phyloP scores from a whole-genome alignment of 2,113 vertebrate genomes.

The Capricornis sumatraensis region DNA sequence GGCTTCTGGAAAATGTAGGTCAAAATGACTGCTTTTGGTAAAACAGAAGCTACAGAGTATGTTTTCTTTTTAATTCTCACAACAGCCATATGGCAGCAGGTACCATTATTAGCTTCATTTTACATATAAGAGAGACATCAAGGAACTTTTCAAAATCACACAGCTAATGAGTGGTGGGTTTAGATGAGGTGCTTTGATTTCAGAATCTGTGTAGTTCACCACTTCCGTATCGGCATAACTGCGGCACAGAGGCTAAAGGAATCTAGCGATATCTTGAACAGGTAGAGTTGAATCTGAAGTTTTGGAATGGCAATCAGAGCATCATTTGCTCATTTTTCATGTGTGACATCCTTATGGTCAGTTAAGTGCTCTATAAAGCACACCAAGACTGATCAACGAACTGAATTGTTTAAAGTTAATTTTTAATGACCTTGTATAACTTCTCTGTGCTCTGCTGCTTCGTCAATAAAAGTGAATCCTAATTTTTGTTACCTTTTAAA shows the following conservation, averaged over 20 bases:
- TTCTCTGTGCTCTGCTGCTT: neutral
- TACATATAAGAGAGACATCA: neutral
- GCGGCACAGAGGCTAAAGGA: neutral
- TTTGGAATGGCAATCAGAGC: neutral
- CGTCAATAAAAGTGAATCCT: neutral
- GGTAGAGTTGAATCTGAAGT: neutral
- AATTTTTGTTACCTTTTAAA: conserved; percentile 26
- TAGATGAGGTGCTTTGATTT: neutral
- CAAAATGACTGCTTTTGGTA: neutral
- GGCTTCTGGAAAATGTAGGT: neutral
- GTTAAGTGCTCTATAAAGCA: neutral
- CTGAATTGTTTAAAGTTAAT: neutral
- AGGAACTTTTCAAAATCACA: neutral
- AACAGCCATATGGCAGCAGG: neutral
- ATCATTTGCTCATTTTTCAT: neutral
- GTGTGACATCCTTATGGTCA: neutral
- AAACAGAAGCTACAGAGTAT: neutral
- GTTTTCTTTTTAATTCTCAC: neutral
- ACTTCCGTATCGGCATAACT: neutral
- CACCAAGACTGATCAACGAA: neutral
- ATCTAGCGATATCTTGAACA: neutral
- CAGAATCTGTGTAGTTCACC: neutral
- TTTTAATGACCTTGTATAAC: neutral
- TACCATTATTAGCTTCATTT: neutral
- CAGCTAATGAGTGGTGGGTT: neutral